Evolutionary conservation across 2,888 invertebrate genomes (phyloP), one percentile per base, ranked within the genome.

Genomic region (Amitus sp.): DNA sequence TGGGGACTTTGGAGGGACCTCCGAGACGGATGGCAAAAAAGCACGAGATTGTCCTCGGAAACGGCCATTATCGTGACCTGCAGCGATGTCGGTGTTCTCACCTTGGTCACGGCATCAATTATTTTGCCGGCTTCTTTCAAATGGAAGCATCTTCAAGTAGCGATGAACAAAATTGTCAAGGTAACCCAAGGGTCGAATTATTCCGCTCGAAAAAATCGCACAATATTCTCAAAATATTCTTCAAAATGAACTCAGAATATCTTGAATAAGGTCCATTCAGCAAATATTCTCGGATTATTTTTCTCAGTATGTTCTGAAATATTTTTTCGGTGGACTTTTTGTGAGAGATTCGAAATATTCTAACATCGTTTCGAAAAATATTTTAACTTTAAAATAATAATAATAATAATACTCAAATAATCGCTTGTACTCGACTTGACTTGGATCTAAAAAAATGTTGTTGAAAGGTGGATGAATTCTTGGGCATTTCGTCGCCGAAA

Each of bases 11-110:
- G 83, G 47, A 83, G 86, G 0, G 87, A 87, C 70, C 82, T 87
- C 50, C 83, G 82, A 40, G 84, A 85, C 1, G 87, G 87, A 4
- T 83, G 85, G 69, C 82, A 83, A 55, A 60, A 83, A 57, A 87
- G 87, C 1, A 86, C 86, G 15, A 83, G 87, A 15, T 83, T 87
- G 82, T 82, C 85, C 4, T 86, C 86, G 1, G 82, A 83, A 33
- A 86, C 86, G 73, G 84, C 87, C 0, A 84, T 86, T 53, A 84
- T 86, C 20, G 86, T 86, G 40, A 87, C 86, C 0, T 83, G 85
- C 13, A 85, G 86, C 58, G 87, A 88, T 63, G 84, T 87, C 7
- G 67, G 85, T 15, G 86, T 87, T 1, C 85, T 87, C n/a, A 84
- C 83, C 23, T 77, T 82, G 18, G 84, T 86, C 0, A 86, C 87